Base-by-base conservation (phyloP, 2,888 invertebrate genomes). In the Athalia cordata region DNA sequence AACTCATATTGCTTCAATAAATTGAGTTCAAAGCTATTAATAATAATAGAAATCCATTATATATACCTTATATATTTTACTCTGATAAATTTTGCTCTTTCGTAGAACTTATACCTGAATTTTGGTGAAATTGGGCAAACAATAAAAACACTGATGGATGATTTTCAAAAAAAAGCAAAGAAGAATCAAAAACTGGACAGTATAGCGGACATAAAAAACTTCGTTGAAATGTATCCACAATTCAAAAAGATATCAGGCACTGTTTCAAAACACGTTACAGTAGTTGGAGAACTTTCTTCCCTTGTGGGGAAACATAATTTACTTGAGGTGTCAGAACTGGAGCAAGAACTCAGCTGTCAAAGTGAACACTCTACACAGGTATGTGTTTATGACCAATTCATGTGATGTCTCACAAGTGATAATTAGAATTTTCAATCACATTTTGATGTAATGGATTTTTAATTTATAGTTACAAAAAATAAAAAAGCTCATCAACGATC, bases 61-160 rank as follows among this genome's bases (percentile, higher is more conserved):
- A 13, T 57, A 47, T 5, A 13, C n/a, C 29, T 49, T 9, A 61
- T 66, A 77, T 77, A 77, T 57, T n/a, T 77, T 29, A 29, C 29
- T 29, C 29, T 29, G 2, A 29, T 29, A 29, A 29, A 29, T 29
- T 29, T 29, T 29, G 0, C 29, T 29, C 29, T 80, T 79, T 80
- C 82, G 13, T 91, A 96, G 94, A 99, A 99, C 90, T 93, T 98
- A 89, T 98, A 97, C 89, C 93, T 96, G 11, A 99, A 99, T 91
- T 99, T 98, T 91, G 99, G 99, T 61, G 99, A 99, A 92, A 99
- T 99, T 86, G 99, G 99, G 0, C 96, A 97, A 86, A 98, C 97
- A 65, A 99, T 99, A 83, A 99, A 99, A 91, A 94, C 95, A 43
- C 91, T 99, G 77, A 99, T 99, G 96, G 99, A 99, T 80, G 98